Base-by-base conservation (phyloP, 2,113 vertebrate species). In the Notothenia coriiceps region DNA sequence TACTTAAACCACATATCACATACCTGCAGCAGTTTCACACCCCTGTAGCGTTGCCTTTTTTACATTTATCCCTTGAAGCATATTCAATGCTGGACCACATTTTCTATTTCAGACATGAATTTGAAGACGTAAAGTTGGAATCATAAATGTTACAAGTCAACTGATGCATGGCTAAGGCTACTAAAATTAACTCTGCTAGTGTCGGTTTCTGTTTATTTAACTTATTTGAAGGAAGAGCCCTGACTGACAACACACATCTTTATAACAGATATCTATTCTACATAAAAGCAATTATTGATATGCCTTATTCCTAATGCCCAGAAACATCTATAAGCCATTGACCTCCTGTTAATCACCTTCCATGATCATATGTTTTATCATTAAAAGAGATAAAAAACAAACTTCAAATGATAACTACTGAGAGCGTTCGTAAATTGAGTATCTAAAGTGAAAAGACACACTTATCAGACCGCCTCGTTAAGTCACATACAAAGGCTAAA, bases 381-480 rank as follows among this genome's bases (percentile, higher is more conserved):
- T 14, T 4, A 7, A 66, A n/a, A 14, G 44, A 40, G 2, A 0
- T 3, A 15, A 18, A 60, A 60, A 15, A 11, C 5, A 15, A 57
- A 57, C 35, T 40, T 40, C 35, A 33, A 29, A 65, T 2, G 47
- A 72, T 49, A 59, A 66, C 10, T 47, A 18, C 20, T 55, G 15
- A 43, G 35, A 66, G 43, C 29, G 29, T 66, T 50, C n/a, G 15
- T n/a, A 13, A 77, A 22, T 71, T 60, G 49, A 47, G 17, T 65
- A 8, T 15, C 50, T 60, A 0, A 33, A 33, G 11, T 22, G 9
- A 60, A 1, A 18, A n/a, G 35, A 14, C 10, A 8, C 8, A 60
- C 33, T 65, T 29, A 46, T 44, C 33, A 65, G 46, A 15, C 65
- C 63, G 56, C 2, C 11, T 1, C 1, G 2, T 75, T 50, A 50